These are phyloP conservation scores for Drosophila ezoana DNA, from an alignment of 2,888 invertebrate genomes.

Conservation along the genomic window DNA sequence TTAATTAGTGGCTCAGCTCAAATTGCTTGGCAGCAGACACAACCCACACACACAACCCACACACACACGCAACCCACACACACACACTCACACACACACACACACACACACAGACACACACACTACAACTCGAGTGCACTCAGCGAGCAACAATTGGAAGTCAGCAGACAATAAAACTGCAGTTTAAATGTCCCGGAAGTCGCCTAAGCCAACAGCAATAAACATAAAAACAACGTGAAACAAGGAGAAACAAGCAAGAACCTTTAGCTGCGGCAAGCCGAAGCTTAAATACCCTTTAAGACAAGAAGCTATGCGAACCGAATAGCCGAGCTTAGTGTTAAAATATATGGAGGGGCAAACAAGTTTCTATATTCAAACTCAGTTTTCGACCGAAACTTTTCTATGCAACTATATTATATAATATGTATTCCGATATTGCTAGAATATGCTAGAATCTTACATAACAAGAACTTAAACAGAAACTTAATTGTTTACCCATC, in stretches of 20 bases:
- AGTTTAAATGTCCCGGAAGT: conserved; percentile 36
- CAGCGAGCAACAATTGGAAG: conserved; percentile 1
- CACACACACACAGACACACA: conserved; percentile 1
- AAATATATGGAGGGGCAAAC: too few species aligned
- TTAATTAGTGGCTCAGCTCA: conserved; percentile 50
- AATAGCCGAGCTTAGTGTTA: too few species aligned
- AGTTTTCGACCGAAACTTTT: too few species aligned
- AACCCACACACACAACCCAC: not conserved
- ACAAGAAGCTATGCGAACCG: too few species aligned
- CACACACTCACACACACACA: not conserved
- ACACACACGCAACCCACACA: not conserved
- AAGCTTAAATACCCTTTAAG: too few species aligned
- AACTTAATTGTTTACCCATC: too few species aligned
- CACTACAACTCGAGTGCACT: conserved; percentile 27
- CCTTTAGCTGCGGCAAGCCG: too few species aligned
- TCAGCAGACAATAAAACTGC: conserved; percentile 16
- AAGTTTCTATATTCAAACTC: too few species aligned
- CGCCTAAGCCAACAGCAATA: conserved; percentile 21
- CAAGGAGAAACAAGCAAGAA: not conserved
- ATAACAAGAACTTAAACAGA: too few species aligned
- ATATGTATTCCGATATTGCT: too few species aligned
- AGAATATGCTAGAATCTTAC: too few species aligned
- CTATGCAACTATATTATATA: too few species aligned
- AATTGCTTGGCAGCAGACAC: conserved; percentile 14
- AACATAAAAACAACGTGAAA: conserved; percentile 3